Evolutionary conservation across 2,113 vertebrate genomes (phyloP), one percentile per base, ranked within the genome.

Genomic region (Acanthisitta chloris): DNA sequence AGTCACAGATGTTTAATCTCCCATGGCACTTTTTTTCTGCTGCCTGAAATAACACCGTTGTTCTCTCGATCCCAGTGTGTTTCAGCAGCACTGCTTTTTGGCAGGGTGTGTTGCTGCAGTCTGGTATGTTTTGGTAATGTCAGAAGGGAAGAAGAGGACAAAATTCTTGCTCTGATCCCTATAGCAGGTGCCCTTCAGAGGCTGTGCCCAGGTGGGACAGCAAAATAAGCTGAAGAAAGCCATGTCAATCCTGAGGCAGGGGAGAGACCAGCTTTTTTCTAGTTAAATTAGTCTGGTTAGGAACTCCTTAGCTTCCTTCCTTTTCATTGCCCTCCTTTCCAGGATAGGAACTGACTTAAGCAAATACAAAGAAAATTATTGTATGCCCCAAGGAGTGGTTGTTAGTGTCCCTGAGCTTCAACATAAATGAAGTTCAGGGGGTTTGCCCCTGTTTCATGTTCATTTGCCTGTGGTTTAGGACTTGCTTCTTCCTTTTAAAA

Each of bases 1-100:
- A 66, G 84, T 69, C 71, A 51, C 10, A 64, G 78, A 58, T 88
- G 67, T 93, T 96, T 92, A 91, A 90, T 95, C 94, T 96, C 87
- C 67, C 31, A 8, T 77, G 90, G 93, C 90, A 90, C 62, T 90
- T 91, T 45, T 58, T 70, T 80, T 86, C 74, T 96, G 70, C 87
- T 91, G 92, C 87, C 85, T 8, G 12, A 86, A 94, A 91, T 86
- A 94, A 94, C 94, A 76, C 71, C 0, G 7, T 69, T 96, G 74
- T 94, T 91, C 74, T 84, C 90, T 77, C 2, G 2, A 51, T 83
- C 90, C 62, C 51, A n/a, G 51, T 12, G 66, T 66, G 79, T 80
- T 88, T 90, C 59, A 70, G 62, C 79, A 90, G 83, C 82, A 33
- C 67, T 88, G 38, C 24, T 58, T 88, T 65, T 88, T 45, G 67